Evolutionary conservation across 1,140 invertebrate genomes (phyloP).

Genomic region (Adoxophyes honmai): DNA sequence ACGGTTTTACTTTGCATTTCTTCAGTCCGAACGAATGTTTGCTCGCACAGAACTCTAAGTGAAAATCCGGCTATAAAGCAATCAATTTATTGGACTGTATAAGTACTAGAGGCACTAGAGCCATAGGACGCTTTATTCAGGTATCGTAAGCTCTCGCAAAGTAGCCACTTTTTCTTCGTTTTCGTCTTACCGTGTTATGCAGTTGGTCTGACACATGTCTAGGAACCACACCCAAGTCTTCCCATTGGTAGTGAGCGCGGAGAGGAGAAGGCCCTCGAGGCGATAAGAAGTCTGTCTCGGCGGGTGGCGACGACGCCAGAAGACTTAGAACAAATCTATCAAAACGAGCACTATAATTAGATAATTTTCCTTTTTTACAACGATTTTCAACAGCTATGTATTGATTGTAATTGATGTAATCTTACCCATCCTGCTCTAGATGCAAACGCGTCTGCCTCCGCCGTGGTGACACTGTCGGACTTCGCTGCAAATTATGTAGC

Average conservation of each 20-base stretch:
- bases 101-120: too few species aligned
- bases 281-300: slow-evolving; percentile 37
- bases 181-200: slow-evolving; percentile 56
- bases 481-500: slow-evolving; percentile 79
- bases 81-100: too few species aligned
- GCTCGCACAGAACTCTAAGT: too few species aligned
- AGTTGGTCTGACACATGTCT: slow-evolving; percentile 50
- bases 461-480: slow-evolving; percentile 68
- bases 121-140: too few species aligned
- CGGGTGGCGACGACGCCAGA: slow-evolving; percentile 43
- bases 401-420: slow-evolving; percentile 7
- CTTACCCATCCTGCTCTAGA: slow-evolving; percentile 60
- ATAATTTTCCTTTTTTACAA: too few species aligned
- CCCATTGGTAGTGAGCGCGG: slow-evolving; percentile 56
- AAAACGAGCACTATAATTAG: too few species aligned
- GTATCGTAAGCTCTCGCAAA: too few species aligned
- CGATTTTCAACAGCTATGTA: too few species aligned
- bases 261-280: slow-evolving; percentile 49
- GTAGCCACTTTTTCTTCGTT: too few species aligned
- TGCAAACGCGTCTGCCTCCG: slow-evolving; percentile 52
- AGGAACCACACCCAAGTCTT: slow-evolving; percentile 49
- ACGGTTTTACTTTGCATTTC: too few species aligned
- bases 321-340: slow-evolving; percentile 57
- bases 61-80: too few species aligned
- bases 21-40: too few species aligned